These are phyloP conservation scores for Alauda arvensis DNA, from an alignment of 2,797 vertebrate genomes.

Conservation along the genomic window DNA sequence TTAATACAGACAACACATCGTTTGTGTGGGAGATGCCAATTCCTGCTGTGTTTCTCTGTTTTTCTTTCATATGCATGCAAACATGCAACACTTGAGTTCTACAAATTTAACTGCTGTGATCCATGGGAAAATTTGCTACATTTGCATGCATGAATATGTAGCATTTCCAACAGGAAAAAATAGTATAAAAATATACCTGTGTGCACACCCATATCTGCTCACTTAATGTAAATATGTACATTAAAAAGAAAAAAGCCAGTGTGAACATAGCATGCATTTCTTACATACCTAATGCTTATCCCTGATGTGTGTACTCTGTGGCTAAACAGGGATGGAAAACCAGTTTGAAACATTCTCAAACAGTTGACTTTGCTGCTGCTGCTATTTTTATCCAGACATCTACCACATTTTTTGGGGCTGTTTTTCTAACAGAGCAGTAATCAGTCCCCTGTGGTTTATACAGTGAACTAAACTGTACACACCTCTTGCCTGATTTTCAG, in stretches of 20 bases:
- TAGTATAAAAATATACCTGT: background rate
- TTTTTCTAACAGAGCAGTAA: background rate
- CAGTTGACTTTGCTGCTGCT: background rate
- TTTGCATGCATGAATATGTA: slow-evolving; percentile 5
- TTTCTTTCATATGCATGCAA: slow-evolving; percentile 43
- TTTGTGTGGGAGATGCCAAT: slow-evolving; percentile 32
- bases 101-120: slow-evolving; percentile 26
- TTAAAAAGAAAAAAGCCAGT: background rate
- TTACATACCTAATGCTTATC: background rate
- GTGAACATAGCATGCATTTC: background rate
- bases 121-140: background rate
- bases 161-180: background rate
- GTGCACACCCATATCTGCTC: background rate
- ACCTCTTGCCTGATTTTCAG: background rate
- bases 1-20: slow-evolving; percentile 8
- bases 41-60: slow-evolving; percentile 38
- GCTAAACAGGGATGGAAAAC: background rate
- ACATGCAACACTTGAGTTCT: background rate
- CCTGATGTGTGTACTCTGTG: background rate
- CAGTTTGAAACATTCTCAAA: background rate
- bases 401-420: background rate
- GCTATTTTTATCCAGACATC: background rate
- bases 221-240: background rate
- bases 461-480: background rate
- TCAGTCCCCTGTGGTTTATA: background rate